These are phyloP conservation scores for Uria lomvia DNA, from an alignment of 2,113 vertebrate genomes.

Conservation along the genomic window DNA sequence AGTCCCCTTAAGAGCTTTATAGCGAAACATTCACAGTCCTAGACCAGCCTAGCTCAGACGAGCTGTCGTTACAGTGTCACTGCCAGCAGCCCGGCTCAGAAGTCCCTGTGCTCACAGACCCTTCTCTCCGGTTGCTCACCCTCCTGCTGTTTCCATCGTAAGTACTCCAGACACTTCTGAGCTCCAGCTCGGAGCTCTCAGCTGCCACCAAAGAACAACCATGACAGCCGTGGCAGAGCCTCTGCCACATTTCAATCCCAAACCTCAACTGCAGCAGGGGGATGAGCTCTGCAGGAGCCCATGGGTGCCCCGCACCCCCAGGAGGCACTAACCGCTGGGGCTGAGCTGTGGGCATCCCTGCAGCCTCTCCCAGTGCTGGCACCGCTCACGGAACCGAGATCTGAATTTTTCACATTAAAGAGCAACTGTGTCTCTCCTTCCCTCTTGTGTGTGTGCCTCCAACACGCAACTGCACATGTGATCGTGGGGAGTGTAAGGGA, in stretches of 20 bases:
- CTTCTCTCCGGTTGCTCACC: not conserved
- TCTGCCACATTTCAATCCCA: not conserved
- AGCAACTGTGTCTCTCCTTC: not conserved
- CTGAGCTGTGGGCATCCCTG: not conserved
- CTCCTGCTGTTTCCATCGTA: not conserved
- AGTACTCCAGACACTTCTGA: not conserved
- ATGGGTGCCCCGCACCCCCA: fast-evolving
- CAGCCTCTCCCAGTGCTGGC: not conserved
- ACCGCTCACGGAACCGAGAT: not conserved
- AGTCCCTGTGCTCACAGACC: not conserved
- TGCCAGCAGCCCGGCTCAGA: not conserved
- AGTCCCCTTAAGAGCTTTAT: not conserved
- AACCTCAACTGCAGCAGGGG: not conserved
- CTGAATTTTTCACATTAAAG: not conserved
- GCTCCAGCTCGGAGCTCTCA: not conserved
- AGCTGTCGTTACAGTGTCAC: not conserved
- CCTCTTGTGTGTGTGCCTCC: not conserved
- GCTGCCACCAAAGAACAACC: not conserved
- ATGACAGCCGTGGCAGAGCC: not conserved
- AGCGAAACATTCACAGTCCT: not conserved
- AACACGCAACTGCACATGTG: not conserved
- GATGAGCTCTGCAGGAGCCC: not conserved
- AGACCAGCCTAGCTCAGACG: not conserved
- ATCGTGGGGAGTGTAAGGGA: not conserved
- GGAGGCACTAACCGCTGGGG: fast-evolving